Conservation (phyloP, 2,113 vertebrate genomes). For the Sarotherodon lohbergeri region DNA sequence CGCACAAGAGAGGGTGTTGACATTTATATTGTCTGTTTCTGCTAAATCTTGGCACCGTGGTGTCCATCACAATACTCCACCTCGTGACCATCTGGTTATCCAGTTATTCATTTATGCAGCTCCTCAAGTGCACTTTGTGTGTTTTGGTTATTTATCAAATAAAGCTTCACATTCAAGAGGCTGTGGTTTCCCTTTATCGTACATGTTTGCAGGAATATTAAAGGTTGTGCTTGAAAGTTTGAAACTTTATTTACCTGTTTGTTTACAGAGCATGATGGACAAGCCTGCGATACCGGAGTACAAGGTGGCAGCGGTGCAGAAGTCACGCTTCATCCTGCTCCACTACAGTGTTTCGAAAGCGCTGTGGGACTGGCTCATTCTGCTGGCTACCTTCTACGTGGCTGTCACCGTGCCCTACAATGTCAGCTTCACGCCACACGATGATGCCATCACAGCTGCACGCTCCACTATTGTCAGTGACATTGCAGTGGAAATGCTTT, state of each 20-base stretch:
- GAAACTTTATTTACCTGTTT: neutral
- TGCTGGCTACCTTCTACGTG: slow-evolving; percentile 95
- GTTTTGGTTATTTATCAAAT: neutral
- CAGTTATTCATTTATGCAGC: slow-evolving; percentile 27
- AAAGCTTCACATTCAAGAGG: neutral
- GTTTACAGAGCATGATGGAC: slow-evolving; percentile 81
- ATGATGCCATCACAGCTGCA: slow-evolving; percentile 75
- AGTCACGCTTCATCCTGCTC: slow-evolving; percentile 92
- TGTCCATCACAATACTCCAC: neutral
- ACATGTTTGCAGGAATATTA: neutral
- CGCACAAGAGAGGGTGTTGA: slow-evolving; percentile 26
- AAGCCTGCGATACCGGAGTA: slow-evolving; percentile 89
- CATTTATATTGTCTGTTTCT: slow-evolving; percentile 42
- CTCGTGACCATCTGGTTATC: slow-evolving; percentile 28
- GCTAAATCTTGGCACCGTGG: slow-evolving; percentile 8
- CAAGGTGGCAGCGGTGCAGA: slow-evolving; percentile 91
- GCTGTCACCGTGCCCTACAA: slow-evolving; percentile 95
- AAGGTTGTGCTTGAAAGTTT: neutral
- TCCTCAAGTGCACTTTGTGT: neutral
- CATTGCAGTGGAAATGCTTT: slow-evolving; percentile 93
- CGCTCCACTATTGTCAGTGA: slow-evolving; percentile 90
- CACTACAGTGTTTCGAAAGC: slow-evolving; percentile 95
- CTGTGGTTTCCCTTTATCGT: neutral
- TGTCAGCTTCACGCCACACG: slow-evolving; percentile 86
- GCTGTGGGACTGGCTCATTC: slow-evolving; percentile 95